Evolutionary conservation across 2,797 vertebrate species (phyloP), one percentile per base, ranked within the genome.

Genomic region (Etheostoma perlongum): DNA sequence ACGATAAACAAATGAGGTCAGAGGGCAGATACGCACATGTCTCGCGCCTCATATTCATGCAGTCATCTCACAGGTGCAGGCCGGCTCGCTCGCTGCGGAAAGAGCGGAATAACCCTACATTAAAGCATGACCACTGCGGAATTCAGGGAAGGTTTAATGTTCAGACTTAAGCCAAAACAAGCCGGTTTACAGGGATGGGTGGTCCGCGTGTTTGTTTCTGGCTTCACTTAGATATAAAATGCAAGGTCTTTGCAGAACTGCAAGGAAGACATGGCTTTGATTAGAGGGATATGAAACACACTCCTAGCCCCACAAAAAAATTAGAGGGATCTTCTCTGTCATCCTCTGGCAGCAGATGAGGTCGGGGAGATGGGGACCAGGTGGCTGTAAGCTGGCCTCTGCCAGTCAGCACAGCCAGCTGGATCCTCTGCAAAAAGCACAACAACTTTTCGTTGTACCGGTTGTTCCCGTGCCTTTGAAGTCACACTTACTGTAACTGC

Each of bases 1-100:
- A 62, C 87, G 81, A 91, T 91, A 94, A 95, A 94, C 93, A 94
- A 92, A 95, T 93, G 92, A 78, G 90, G 93, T 95, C 92, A 93
- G 85, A 89, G 86, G 73, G 65, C 85, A 95, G 92, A 91, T 74
- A 93, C 89, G 88, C 89, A 82, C 84, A 79, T 72, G 93, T 93
- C 90, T 77, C 54, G 67, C 86, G 89, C 89, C 85, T 92, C 90
- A 83, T 82, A 78, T 90, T 91, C 92, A 83, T 83, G 82, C 89
- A 84, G 89, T 87, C 80, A 75, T 87, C 83, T 76, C 87, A 92
- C 95, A 96, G 95, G 95, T 96, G 94, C 94, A 93, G 84, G 46
- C 55, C 66, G 80, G 49, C 33, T 60, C 59, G 69, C 67, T 23
- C 64, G 74, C 54, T 52, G 75, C 48, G 55, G 60, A 61, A 74